These are phyloP conservation scores for Megalurothrips usitatus DNA, from an alignment of 2,888 invertebrate species.

Conservation along the genomic window DNA sequence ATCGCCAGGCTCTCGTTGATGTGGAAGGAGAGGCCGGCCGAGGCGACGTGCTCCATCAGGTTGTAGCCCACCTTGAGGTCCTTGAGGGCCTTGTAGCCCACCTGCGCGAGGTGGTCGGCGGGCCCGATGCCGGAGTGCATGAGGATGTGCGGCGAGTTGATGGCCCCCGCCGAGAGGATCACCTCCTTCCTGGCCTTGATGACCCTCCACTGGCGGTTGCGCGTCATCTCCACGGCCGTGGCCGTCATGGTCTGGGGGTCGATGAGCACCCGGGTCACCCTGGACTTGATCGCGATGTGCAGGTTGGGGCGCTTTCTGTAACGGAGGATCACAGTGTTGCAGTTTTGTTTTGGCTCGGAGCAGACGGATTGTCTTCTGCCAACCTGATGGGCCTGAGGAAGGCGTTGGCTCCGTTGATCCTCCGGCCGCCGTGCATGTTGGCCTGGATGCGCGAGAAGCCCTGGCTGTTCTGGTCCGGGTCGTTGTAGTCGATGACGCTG, in stretches of 20 bases:
- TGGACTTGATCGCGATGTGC: conserved; percentile 42
- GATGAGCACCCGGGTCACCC: conserved; percentile 42
- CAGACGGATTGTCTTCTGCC: background rate
- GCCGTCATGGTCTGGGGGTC: conserved; percentile 46
- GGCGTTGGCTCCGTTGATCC: conserved; percentile 61
- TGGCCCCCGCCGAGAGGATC: conserved; percentile 66
- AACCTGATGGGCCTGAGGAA: conserved; percentile 65
- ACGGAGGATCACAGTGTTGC: background rate
- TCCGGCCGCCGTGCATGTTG: conserved; percentile 34
- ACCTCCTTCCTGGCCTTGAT: conserved; percentile 54
- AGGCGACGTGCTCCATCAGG: conserved; percentile 64
- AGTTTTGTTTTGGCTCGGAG: background rate
- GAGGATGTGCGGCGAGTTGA: conserved; percentile 72
- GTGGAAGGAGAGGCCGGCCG: conserved; percentile 54
- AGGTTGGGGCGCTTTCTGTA: conserved; percentile 41
- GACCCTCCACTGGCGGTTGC: conserved; percentile 41
- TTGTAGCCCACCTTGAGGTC: conserved; percentile 63
- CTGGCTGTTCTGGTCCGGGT: conserved; percentile 36
- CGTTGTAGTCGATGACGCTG: conserved; percentile 52
- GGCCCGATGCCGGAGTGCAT: conserved; percentile 64
- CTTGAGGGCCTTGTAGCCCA: conserved; percentile 57
- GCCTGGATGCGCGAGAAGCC: conserved; percentile 38
- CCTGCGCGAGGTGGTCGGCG: conserved; percentile 52
- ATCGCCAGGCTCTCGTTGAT: conserved; percentile 47
- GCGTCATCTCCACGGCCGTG: conserved; percentile 49